Base-by-base conservation (phyloP, 2,113 vertebrate genomes). In the Cebidichthys violaceus region DNA sequence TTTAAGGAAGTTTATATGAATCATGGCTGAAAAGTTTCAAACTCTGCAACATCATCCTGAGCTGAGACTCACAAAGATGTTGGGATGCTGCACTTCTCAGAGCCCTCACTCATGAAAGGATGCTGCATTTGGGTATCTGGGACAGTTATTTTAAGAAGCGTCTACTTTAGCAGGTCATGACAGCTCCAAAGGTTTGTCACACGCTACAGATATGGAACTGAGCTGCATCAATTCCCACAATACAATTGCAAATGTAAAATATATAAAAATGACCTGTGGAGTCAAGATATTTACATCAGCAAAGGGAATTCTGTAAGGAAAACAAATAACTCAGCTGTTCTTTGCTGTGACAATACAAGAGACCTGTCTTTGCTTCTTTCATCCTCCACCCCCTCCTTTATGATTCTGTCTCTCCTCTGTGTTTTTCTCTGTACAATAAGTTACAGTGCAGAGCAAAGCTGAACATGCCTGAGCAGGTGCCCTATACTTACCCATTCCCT, bases 111-210 rank as follows among this genome's bases (percentile, higher is more conserved):
- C 83, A 79, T 37, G 45, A 68, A 81, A 82, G 81, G 79, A 78
- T 86, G 70, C 69, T 84, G 86, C 72, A 81, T 90, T 82, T 86
- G 74, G 72, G 68, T 90, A 93, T 90, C 85, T 93, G 88, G 92
- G 91, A 86, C 93, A 89, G 90, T 85, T 92, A 92, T 92, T 93
- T 93, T 89, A 70, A 69, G 93, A 70, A 27, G 45, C 29, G 50
- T 86, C 57, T 62, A 74, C 79, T 81, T 89, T 78, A 84, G 87
- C 77, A 74, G 89, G 91, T 89, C 91, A 89, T 79, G 83, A 86
- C 85, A 86, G 79, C 84, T 72, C 72, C 41, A 64, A 5, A 60
- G 85, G 77, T 80, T 91, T 85, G 57, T 84, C 80, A 83, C 75
- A 65, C 13, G 2, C 54, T 15, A 66, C 29, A 77, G 77, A 64